A percentile compares a stretch with the other conserved stretches of the same genome.
phyloP scores from a whole-genome alignment of 2,113 vertebrate genomes.

The Phylloscopus trochiloides region DNA sequence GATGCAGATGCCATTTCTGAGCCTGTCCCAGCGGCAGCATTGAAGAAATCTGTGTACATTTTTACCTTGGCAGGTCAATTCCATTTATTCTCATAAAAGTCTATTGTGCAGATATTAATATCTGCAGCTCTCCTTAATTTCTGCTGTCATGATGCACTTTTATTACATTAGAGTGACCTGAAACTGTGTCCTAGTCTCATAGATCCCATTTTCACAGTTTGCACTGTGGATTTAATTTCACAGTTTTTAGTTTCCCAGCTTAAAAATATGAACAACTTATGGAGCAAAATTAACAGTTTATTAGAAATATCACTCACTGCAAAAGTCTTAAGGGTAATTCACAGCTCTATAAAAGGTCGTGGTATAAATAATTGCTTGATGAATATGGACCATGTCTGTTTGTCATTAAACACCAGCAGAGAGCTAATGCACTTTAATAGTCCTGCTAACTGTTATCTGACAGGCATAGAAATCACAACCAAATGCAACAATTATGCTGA shows the following conservation, averaged over 20 bases:
- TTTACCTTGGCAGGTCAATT: conserved; percentile 3
- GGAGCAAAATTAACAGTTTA: conserved; percentile 62
- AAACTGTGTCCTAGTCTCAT: conserved; percentile 46
- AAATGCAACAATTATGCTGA: conserved; percentile 41
- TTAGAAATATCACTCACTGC: conserved; percentile 70
- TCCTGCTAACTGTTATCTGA: conserved; percentile 51
- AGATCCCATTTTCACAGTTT: conserved; percentile 59
- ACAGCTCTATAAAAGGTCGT: conserved; percentile 64
- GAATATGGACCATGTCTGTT: conserved; percentile 55
- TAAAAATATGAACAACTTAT: conserved; percentile 69
- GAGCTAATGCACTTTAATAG: conserved; percentile 66
- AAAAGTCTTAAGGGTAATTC: conserved; percentile 67
- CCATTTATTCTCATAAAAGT: conserved; percentile 17
- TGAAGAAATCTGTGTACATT: neutral
- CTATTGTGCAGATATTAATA: conserved; percentile 9
- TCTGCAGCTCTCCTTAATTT: conserved; percentile 35
- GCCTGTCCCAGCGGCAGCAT: neutral
- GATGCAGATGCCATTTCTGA: neutral
- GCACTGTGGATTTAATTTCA: conserved; percentile 75
- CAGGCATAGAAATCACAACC: neutral
- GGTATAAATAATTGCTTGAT: conserved; percentile 70
- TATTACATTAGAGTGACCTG: conserved; percentile 57
- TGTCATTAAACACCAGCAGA: conserved; percentile 75
- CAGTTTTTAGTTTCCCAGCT: conserved; percentile 73
- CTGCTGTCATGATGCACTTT: conserved; percentile 6